phyloP scores from a whole-genome alignment of 2,888 invertebrate species.

The Brachypalpus laphriformis region DNA sequence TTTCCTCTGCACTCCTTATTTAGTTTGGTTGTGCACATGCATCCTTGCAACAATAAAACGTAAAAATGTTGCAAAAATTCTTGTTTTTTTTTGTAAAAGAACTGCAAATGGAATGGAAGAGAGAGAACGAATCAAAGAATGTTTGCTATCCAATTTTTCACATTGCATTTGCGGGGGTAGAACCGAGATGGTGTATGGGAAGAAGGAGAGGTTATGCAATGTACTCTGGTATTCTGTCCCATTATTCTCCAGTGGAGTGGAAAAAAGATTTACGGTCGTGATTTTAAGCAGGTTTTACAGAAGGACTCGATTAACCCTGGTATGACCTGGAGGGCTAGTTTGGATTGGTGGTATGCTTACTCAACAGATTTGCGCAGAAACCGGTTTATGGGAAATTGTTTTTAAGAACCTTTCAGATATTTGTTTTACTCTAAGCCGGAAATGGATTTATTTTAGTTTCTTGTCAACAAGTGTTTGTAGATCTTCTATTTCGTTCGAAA shows the following conservation, averaged over 20 bases:
- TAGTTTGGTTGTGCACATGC: slow-evolving; percentile 33
- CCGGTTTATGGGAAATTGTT: not conserved
- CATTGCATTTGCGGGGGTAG: not conserved
- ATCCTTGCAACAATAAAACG: slow-evolving; percentile 43
- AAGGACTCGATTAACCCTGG: slow-evolving; percentile 28
- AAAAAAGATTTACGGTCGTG: slow-evolving; percentile 8
- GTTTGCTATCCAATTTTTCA: slow-evolving; percentile 51
- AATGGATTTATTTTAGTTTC: not conserved
- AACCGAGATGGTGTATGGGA: not conserved
- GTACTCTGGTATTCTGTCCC: not conserved
- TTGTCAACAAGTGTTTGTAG: not conserved
- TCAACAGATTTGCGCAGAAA: slow-evolving; percentile 20
- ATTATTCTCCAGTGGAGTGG: not conserved
- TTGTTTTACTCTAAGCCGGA: not conserved
- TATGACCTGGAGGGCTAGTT: slow-evolving; percentile 28
- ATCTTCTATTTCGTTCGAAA: no score
- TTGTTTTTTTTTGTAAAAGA: not conserved
- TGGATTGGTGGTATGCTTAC: slow-evolving; percentile 5
- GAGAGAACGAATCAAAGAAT: slow-evolving; percentile 23
- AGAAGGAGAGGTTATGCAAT: not conserved
- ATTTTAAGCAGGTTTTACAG: slow-evolving; percentile 11
- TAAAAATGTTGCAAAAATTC: slow-evolving; percentile 30
- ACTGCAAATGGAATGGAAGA: slow-evolving; percentile 12
- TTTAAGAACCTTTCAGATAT: not conserved
- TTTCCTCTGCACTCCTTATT: not conserved